These are phyloP conservation scores for Xylocampa areola DNA, from an alignment of 2,888 invertebrate genomes.

Conservation along the genomic window DNA sequence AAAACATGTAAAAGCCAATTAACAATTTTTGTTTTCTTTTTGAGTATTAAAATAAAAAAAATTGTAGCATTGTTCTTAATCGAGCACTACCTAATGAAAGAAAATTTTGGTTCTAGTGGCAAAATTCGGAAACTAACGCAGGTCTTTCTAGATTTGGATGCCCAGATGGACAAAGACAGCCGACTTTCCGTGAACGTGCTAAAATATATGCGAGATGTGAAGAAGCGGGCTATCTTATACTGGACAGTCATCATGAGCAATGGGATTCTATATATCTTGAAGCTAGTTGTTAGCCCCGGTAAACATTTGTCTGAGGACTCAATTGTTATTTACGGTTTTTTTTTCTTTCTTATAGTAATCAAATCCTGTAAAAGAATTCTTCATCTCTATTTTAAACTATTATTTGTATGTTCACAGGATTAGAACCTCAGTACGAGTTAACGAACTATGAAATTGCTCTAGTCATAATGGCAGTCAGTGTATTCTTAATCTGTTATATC, in stretches of 20 bases:
- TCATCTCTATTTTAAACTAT: no score
- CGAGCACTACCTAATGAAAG: no score
- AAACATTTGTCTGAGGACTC: constrained; percentile 29
- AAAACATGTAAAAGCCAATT: no score
- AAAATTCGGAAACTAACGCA: constrained; percentile 43
- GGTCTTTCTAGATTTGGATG: constrained; percentile 49
- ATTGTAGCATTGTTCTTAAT: no score
- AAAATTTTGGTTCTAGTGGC: no score
- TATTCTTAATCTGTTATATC: constrained; percentile 21
- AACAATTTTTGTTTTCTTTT: no score
- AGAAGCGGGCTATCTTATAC: constrained; percentile 39
- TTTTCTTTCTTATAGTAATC: no score
- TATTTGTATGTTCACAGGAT: constrained; percentile 8
- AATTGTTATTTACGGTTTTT: constrained; percentile 33
- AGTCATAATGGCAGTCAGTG: constrained; percentile 7
- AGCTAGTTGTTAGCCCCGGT: constrained; percentile 21
- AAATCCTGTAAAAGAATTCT: no score
- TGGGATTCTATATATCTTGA: constrained; percentile 23
- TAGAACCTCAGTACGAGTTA: constrained; percentile 34
- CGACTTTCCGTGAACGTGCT: constrained; percentile 51
- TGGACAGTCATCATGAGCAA: constrained; percentile 33
- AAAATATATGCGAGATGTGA: constrained; percentile 19
- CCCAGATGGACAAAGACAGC: constrained; percentile 31
- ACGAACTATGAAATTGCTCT: constrained; percentile 36
- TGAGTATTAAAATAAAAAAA: no score